Conservation (phyloP, 2,888 invertebrate species). For the Disparrhopalites patrizii region DNA sequence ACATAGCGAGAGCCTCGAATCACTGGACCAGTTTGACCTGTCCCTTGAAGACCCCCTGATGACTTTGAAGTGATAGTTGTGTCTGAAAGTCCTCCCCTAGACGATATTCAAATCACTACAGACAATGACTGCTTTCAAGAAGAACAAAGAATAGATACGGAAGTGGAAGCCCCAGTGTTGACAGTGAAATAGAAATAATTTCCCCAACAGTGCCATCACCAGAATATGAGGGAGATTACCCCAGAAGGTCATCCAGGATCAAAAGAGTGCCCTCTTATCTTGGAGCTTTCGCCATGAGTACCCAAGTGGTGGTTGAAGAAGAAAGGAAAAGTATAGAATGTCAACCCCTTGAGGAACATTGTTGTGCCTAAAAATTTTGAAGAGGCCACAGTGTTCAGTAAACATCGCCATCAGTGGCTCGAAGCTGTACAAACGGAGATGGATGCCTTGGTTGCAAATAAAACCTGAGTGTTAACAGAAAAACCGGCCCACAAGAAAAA, state of each 20-base stretch:
- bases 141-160: not conserved
- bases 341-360: not conserved
- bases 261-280: not conserved
- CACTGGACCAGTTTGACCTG: too few species aligned
- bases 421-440: slow-evolving; percentile 8
- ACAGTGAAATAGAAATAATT: not conserved
- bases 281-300: not conserved
- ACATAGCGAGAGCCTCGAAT: too few species aligned
- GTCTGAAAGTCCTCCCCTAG: not conserved
- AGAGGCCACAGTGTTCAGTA: not conserved
- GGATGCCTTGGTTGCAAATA: not conserved
- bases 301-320: not conserved
- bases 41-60: too few species aligned
- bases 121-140: not conserved
- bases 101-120: not conserved
- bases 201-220: not conserved
- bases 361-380: not conserved
- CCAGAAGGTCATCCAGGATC: not conserved
- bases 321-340: not conserved
- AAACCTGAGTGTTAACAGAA: not conserved
- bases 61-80: not conserved
- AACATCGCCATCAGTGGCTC: not conserved
- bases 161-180: not conserved
- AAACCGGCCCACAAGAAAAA: not conserved
- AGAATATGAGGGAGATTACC: not conserved